These are phyloP conservation scores for Salticus scenicus DNA, from an alignment of 2,888 invertebrate genomes.

Conservation along the genomic window DNA sequence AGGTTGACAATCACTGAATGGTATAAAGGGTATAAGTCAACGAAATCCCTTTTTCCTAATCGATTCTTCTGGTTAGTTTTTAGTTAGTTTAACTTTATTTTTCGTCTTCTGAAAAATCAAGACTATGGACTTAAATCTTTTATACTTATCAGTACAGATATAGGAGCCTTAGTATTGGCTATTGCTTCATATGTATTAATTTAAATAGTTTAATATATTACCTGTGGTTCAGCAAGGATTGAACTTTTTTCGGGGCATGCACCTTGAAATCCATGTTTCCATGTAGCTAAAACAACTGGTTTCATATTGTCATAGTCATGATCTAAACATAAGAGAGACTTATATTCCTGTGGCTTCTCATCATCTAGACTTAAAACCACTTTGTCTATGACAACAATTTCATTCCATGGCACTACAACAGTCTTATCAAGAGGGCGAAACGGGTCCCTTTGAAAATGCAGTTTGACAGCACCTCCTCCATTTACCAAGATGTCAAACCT, in stretches of 20 bases:
- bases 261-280: conserved; percentile 92
- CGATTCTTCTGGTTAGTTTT: too few relatives aligned
- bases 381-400: conserved; percentile 87
- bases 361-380: conserved; percentile 72
- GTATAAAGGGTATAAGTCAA: too few relatives aligned
- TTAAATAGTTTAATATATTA: too few relatives aligned
- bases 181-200: too few relatives aligned
- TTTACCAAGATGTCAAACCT: conserved; percentile 99
- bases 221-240: conserved; percentile 93
- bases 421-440: conserved; percentile 91
- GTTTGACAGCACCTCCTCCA: conserved; percentile 96
- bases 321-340: conserved; percentile 82
- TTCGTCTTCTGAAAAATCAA: too few relatives aligned
- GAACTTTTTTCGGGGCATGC: conserved; percentile 88
- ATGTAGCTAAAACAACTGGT: conserved; percentile 91
- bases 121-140: too few relatives aligned
- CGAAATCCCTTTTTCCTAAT: too few relatives aligned
- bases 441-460: conserved; percentile 96
- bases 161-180: too few relatives aligned
- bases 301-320: conserved; percentile 90
- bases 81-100: too few relatives aligned
- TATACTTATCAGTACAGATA: too few relatives aligned
- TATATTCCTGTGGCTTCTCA: conserved; percentile 68
- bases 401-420: conserved; percentile 98
- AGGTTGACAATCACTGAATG: too few relatives aligned